These are phyloP conservation scores for Drosophila bunnanda DNA, from an alignment of 2,888 invertebrate genomes.

Conservation along the genomic window DNA sequence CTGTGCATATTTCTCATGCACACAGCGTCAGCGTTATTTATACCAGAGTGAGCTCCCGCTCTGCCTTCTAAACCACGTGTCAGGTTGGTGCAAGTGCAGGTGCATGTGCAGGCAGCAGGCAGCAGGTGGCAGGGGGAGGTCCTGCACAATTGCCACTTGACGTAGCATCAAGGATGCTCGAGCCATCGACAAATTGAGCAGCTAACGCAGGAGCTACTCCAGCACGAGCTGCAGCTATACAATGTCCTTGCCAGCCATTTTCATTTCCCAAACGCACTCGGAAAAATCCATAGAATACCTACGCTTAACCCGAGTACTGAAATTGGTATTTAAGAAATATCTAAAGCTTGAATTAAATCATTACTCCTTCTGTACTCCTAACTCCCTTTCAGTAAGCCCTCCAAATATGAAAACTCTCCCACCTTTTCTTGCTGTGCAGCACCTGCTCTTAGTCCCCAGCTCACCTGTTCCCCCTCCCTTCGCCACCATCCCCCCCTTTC, in stretches of 20 bases:
- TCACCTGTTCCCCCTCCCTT: neutral
- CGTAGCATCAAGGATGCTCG: conserved; percentile 22
- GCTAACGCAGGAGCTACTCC: conserved; percentile 27
- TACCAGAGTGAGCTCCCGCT: conserved; percentile 12
- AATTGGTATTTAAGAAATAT: neutral
- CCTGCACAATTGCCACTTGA: conserved; percentile 38
- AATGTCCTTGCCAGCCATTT: conserved; percentile 5
- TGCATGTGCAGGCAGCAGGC: too few species aligned
- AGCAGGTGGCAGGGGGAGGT: neutral
- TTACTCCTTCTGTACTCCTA: too few species aligned
- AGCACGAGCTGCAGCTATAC: conserved; percentile 4
- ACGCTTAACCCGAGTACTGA: accelerated
- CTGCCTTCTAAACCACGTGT: conserved; percentile 23
- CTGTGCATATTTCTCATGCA: conserved; percentile 53
- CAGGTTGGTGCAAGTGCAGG: neutral
- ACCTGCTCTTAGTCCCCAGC: neutral
- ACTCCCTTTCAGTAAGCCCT: too few species aligned
- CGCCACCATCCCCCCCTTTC: neutral
- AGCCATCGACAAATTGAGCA: conserved; percentile 37
- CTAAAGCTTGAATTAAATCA: neutral
- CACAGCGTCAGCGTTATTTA: conserved; percentile 64
- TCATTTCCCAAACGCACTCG: neutral
- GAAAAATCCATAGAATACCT: neutral
- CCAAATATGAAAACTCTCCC: too few species aligned
- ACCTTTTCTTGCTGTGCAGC: neutral